Evolutionary conservation across 2,797 vertebrate species (phyloP), one percentile per base, ranked within the genome.

Genomic region (Parauchenoglanis punctatus): DNA sequence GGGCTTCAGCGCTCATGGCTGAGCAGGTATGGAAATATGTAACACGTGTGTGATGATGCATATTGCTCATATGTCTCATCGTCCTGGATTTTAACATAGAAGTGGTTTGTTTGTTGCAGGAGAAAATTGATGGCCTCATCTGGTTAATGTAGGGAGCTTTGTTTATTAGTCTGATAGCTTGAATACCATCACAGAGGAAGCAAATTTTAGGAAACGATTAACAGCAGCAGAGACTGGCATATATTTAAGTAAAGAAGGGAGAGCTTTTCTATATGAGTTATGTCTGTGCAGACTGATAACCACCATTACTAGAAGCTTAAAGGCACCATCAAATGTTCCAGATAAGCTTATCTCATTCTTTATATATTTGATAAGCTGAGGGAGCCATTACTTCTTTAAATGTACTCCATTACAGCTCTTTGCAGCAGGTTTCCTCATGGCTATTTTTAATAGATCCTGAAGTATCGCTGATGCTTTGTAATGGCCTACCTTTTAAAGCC

Each of bases 381-480:
- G 46, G 83, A 85, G 65, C 56, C 59, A 73, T 75, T 58, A 40
- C 23, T 40, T 40, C 23, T 67, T 82, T 78, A 54, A 52, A 52
- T 75, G 67, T 58, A 75, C 83, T 78, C 31, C 83, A 81, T 75
- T 67, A 65, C 49, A 35, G 87, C 54, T 81, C 46, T 40, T 76
- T 31, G 52, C 75, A n/a, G 75, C 67, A 54, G 56, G 63, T 81
- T 58, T 63, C 61, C 67, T 70, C 58, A 1, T 58, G 59, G 87
- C 84, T 88, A 88, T 88, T 86, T 83, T 88, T 75, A 88, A 88
- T 68, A 83, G 77, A 73, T 82, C 59, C 84, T 85, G 52, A 84
- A 61, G 87, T 20, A 52, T n/a, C 1, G 18, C 23, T 44, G 83
- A 73, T 88, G 87, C 87, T 77, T 61, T 76, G 84, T 88, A 85